Percentiles rank a stretch among this genome's conserved stretches.
Conservation (phyloP, 2,797 vertebrate genomes). For the Tamandua tetradactyla region DNA sequence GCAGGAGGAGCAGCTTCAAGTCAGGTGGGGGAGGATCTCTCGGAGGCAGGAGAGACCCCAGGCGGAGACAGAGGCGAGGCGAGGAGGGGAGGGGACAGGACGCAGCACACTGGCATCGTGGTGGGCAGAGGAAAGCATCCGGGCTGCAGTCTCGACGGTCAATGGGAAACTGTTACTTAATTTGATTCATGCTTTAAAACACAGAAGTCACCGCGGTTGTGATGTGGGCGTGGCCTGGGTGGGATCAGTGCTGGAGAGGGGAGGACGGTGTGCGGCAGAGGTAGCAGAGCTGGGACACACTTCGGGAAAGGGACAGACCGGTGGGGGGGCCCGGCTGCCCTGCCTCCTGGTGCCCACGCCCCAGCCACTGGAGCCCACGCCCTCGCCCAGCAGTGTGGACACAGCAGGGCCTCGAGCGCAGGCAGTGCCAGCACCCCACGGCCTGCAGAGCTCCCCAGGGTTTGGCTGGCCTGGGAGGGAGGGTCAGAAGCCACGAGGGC, state of each 20-base stretch:
- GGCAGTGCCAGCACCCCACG: too few relatives aligned
- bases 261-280: too few relatives aligned
- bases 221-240: not conserved
- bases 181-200: not conserved
- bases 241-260: not conserved
- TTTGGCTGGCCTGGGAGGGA: too few relatives aligned
- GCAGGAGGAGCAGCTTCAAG: not conserved
- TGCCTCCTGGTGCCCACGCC: not conserved
- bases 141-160: not conserved
- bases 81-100: not conserved
- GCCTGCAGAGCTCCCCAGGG: too few relatives aligned
- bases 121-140: not conserved
- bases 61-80: too few relatives aligned
- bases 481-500: too few relatives aligned
- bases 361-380: too few relatives aligned
- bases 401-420: too few relatives aligned
- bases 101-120: too few relatives aligned
- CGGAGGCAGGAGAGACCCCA: not conserved
- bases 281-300: not conserved
- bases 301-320: not conserved
- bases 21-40: not conserved
- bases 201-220: not conserved
- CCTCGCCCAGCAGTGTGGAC: constrained; percentile 10
- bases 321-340: not conserved
- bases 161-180: not conserved